Conservation (phyloP, 2,888 invertebrate genomes). For the Diaperis boleti region DNA sequence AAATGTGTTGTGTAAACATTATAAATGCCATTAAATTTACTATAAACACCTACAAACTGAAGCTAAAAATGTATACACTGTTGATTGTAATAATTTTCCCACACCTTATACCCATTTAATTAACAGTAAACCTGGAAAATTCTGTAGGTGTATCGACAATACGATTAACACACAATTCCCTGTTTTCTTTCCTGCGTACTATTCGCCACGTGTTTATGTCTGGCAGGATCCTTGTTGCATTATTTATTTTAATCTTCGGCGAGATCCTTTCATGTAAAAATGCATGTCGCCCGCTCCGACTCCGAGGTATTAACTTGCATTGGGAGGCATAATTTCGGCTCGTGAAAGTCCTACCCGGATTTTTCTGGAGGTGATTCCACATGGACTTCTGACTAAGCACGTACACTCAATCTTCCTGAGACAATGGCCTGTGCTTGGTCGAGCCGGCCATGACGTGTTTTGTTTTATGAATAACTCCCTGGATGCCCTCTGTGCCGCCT, state of each 20-base stretch:
- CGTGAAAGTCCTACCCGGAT: constrained; percentile 34
- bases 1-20: too few relatives aligned
- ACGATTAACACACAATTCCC: not conserved
- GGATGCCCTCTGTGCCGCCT: constrained; percentile 50
- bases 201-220: not conserved
- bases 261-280: constrained; percentile 1
- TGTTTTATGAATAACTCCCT: constrained; percentile 53
- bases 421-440: constrained; percentile 44
- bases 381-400: constrained; percentile 45
- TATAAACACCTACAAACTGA: too few relatives aligned
- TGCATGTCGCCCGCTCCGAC: constrained; percentile 6
- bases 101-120: too few relatives aligned
- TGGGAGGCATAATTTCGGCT: constrained; percentile 33
- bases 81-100: too few relatives aligned
- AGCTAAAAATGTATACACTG: too few relatives aligned
- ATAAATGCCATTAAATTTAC: too few relatives aligned
- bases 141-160: not conserved
- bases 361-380: constrained; percentile 45
- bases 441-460: constrained; percentile 53
- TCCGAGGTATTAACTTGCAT: constrained; percentile 27
- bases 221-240: not conserved
- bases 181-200: not conserved
- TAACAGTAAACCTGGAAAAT: too few relatives aligned
- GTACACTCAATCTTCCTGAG: constrained; percentile 46
- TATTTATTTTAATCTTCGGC: constrained; percentile 4